Evolutionary conservation across 2,797 vertebrate genomes (phyloP).

Genomic region (Uromys caudimaculatus): DNA sequence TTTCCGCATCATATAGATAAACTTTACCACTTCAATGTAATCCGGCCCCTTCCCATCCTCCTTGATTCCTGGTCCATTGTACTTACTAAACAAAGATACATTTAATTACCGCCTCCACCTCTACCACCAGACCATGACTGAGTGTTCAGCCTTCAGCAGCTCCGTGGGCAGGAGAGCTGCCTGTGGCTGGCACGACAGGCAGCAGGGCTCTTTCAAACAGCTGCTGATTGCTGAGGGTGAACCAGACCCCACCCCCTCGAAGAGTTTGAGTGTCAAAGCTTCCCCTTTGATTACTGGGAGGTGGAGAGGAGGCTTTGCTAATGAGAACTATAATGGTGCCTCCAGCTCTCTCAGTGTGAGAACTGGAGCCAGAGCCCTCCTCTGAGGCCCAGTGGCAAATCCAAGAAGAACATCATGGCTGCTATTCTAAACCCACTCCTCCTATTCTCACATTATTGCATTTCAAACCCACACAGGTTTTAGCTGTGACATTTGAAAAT

Average conservation of each 20-base stretch:
- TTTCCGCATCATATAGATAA: neutral
- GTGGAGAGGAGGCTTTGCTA: neutral
- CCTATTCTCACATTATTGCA: neutral
- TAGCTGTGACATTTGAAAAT: neutral
- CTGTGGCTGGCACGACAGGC: neutral
- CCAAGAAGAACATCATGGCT: neutral
- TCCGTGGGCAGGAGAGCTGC: neutral
- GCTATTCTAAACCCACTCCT: neutral
- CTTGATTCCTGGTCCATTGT: neutral
- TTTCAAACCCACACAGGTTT: neutral
- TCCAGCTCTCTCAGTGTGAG: neutral
- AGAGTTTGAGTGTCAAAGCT: neutral
- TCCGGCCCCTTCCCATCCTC: neutral
- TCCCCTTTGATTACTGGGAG: neutral
- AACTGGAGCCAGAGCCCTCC: neutral
- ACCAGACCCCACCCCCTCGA: too few relatives aligned
- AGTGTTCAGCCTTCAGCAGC: neutral
- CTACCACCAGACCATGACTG: neutral
- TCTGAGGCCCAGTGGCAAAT: neutral
- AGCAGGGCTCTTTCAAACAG: neutral
- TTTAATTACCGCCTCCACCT: neutral
- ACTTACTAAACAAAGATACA: neutral
- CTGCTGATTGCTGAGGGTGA: neutral
- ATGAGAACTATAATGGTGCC: neutral
- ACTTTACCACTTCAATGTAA: neutral